A percentile compares a stretch with the other conserved stretches of the same genome.
These are phyloP conservation scores for Chaetodon trifasciatus DNA, from an alignment of 2,797 vertebrate species.

Conservation along the genomic window DNA sequence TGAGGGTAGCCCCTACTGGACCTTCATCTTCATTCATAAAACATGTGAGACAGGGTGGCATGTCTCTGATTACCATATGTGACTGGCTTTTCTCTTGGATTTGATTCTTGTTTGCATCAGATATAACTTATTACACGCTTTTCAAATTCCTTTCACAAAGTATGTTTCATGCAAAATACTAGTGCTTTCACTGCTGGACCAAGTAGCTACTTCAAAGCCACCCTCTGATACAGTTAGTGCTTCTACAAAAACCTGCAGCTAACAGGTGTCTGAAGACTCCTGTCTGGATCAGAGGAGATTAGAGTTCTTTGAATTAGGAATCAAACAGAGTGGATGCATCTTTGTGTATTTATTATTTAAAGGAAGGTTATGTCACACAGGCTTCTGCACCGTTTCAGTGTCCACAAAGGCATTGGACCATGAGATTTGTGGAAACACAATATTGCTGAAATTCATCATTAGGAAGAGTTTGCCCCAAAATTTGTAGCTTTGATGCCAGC, in stretches of 20 bases:
- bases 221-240: slow-evolving; percentile 3
- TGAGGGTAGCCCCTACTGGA: slow-evolving; percentile 31
- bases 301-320: slow-evolving; percentile 36
- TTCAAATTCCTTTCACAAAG: not conserved
- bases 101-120: slow-evolving; percentile 10
- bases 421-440: slow-evolving; percentile 12
- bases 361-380: not conserved
- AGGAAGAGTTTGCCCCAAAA: slow-evolving; percentile 60
- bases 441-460: slow-evolving; percentile 53
- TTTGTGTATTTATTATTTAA: not conserved
- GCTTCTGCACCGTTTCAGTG: not conserved
- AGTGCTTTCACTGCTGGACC: slow-evolving; percentile 10
- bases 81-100: slow-evolving; percentile 18
- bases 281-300: slow-evolving; percentile 29
- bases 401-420: slow-evolving; percentile 1
- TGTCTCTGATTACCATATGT: slow-evolving; percentile 21
- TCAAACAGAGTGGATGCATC: slow-evolving; percentile 13
- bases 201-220: slow-evolving; percentile 39
- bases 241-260: slow-evolving; percentile 23
- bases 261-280: slow-evolving; percentile 46
- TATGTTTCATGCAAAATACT: slow-evolving; percentile 12
- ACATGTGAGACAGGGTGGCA: slow-evolving; percentile 27
- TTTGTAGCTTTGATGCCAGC: slow-evolving; percentile 72
- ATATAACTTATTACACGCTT: slow-evolving; percentile 34
- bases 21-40: slow-evolving; percentile 52